phyloP scores from a whole-genome alignment of 2,888 invertebrate genomes.

The Lepidochrysops patricia region DNA sequence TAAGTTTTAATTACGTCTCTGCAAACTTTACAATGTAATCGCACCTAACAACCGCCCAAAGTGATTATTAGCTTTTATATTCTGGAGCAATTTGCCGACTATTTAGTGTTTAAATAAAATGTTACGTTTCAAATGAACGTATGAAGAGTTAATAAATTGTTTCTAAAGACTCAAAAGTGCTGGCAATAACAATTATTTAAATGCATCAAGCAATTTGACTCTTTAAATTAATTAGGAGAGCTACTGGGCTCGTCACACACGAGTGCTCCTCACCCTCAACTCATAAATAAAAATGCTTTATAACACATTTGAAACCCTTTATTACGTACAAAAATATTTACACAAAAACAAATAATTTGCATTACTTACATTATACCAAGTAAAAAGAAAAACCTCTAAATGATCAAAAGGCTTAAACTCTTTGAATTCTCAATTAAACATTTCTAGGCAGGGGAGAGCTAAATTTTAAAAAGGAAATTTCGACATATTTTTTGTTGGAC shows the following conservation, averaged over 20 bases:
- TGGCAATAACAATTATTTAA: not conserved
- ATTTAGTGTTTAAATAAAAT: not conserved
- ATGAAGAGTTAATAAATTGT: not conserved
- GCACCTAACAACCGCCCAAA: conserved; percentile 21
- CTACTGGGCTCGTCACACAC: not conserved
- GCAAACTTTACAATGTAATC: conserved; percentile 39
- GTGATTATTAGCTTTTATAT: conserved; percentile 20
- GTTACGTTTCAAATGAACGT: not conserved
- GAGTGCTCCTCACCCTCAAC: not conserved
- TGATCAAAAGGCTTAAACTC: conserved; percentile 3
- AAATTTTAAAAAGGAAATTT: not conserved
- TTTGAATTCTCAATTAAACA: conserved; percentile 5
- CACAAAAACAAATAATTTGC: not conserved
- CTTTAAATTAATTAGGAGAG: not conserved
- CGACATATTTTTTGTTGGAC: not conserved
- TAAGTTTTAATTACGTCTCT: conserved; percentile 66
- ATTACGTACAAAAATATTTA: not conserved
- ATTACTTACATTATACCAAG: not conserved
- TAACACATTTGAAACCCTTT: too few species aligned
- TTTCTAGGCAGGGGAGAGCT: not conserved
- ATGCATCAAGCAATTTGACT: not conserved
- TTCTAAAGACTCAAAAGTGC: not conserved
- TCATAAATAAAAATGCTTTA: not conserved
- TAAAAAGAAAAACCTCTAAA: conserved; percentile 5
- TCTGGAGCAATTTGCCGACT: not conserved